Conservation (phyloP, 2,113 vertebrate genomes). For the Sander vitreus region DNA sequence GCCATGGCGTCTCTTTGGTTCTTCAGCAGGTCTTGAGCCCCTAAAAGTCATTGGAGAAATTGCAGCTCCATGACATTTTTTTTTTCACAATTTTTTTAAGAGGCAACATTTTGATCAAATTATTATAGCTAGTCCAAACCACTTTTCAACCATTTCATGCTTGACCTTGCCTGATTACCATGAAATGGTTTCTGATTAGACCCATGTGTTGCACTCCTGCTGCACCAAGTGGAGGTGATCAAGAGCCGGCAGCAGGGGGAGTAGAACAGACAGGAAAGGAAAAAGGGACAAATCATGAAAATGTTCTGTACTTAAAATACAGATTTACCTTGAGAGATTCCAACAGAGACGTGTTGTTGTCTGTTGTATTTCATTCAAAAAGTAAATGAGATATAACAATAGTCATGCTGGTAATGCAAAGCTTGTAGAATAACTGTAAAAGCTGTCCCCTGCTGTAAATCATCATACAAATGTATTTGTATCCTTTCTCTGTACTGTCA, state of each 20-base stretch:
- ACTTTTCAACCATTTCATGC: not conserved
- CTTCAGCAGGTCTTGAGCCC: not conserved
- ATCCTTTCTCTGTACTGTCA: not conserved
- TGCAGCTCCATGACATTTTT: not conserved
- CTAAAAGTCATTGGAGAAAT: not conserved
- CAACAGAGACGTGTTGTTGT: not conserved
- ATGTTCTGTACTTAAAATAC: conserved; percentile 15
- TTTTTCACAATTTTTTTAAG: not conserved
- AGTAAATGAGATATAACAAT: not conserved
- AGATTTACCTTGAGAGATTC: not conserved
- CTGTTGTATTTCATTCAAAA: not conserved
- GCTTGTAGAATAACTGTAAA: not conserved
- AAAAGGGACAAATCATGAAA: not conserved
- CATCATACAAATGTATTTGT: not conserved
- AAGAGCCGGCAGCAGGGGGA: not conserved
- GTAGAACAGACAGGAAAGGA: not conserved
- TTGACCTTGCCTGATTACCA: conserved; percentile 16
- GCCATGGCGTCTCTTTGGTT: not conserved
- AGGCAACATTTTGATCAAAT: not conserved
- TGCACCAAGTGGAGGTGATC: conserved; percentile 13
- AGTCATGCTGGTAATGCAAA: not conserved
- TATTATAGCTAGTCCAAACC: not conserved
- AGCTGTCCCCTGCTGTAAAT: not conserved
- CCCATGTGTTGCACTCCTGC: not conserved
- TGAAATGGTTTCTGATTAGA: conserved; percentile 40